A percentile compares a stretch with the other conserved stretches of the same genome.
Conservation (phyloP, 2,888 invertebrate genomes). For the Euzetes globulus region DNA sequence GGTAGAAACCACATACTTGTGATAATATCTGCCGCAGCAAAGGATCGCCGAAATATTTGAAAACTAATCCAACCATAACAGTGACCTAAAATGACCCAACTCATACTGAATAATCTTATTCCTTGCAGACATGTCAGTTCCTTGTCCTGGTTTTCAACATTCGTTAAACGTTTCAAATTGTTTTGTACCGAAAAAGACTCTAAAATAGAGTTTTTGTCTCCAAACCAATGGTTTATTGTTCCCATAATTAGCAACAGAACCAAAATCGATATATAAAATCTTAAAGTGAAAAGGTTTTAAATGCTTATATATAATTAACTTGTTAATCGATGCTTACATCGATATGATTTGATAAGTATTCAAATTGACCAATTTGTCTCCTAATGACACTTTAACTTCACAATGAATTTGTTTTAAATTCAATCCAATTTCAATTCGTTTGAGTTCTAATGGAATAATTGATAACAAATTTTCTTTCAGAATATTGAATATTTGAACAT, state of each 20-base stretch:
- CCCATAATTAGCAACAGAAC: neutral
- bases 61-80: neutral
- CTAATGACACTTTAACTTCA: neutral
- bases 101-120: neutral
- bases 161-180: neutral
- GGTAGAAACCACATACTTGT: neutral
- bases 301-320: neutral
- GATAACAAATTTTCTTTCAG: neutral
- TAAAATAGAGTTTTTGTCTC: neutral
- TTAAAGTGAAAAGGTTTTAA: neutral
- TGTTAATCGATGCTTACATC: neutral
- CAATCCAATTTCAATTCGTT: neutral
- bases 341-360: neutral
- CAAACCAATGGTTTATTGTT: neutral
- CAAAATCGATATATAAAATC: neutral
- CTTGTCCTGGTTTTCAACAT: neutral
- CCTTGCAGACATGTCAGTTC: neutral
- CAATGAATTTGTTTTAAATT: neutral
- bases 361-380: neutral
- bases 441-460: neutral
- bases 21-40: neutral
- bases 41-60: neutral
- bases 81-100: neutral
- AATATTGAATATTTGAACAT: neutral
- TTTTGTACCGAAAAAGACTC: neutral